A percentile compares a stretch with the other conserved stretches of the same genome.
Evolutionary conservation across 2,797 vertebrate species (phyloP).

Genomic region (Nothura maculosa): DNA sequence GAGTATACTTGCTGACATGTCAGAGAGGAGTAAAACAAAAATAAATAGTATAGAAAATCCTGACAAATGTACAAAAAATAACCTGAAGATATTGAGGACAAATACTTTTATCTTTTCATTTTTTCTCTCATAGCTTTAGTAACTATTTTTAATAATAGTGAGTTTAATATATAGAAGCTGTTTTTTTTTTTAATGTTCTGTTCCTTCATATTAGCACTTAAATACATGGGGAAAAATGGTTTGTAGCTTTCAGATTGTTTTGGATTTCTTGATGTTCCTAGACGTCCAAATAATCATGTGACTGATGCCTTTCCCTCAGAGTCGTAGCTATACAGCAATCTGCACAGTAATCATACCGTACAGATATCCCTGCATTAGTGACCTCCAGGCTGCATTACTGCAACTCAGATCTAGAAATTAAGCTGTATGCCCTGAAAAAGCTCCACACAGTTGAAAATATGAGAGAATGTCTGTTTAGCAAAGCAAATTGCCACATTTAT

Average conservation of each 20-base stretch:
- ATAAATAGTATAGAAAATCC: neutral
- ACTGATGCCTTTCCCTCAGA: neutral
- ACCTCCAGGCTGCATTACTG: conserved; percentile 57
- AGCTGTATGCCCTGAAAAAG: conserved; percentile 13
- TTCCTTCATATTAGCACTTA: neutral
- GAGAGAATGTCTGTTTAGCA: neutral
- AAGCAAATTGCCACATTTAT: conserved; percentile 66
- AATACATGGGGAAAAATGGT: neutral
- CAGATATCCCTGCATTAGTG: conserved; percentile 70
- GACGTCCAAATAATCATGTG: neutral
- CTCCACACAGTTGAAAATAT: conserved; percentile 4
- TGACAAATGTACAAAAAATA: neutral
- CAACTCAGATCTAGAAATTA: conserved; percentile 65
- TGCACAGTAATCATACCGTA: conserved; percentile 29
- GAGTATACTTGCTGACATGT: neutral
- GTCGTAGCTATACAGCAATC: conserved; percentile 14
- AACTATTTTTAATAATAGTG: neutral
- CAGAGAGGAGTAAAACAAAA: neutral
- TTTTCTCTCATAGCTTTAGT: neutral
- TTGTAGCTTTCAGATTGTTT: neutral
- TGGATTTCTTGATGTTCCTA: neutral
- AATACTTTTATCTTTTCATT: neutral
- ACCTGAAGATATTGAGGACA: neutral
- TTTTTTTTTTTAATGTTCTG: neutral
- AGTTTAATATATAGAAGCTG: neutral